Conservation (phyloP, 2,888 invertebrate genomes). For the Ophioninae sp. region DNA sequence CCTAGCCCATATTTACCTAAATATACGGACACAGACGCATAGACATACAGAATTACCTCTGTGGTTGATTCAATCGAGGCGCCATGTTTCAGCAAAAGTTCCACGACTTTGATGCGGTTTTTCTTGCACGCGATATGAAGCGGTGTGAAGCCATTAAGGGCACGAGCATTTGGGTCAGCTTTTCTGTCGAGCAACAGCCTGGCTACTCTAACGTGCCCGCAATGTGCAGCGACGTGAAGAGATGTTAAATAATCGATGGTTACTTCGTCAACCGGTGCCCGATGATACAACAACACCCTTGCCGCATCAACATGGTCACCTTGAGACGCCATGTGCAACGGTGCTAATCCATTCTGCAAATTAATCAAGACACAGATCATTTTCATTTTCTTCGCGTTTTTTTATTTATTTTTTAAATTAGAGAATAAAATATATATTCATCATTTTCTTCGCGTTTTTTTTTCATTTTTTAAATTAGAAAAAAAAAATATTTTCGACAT, state of each 20-base stretch:
- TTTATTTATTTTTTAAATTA: neutral
- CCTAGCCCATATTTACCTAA: too few relatives aligned
- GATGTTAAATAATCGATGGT: conserved; percentile 99
- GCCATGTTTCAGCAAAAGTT: conserved; percentile 96
- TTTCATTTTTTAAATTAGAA: too few relatives aligned
- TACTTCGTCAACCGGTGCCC: conserved; percentile 99
- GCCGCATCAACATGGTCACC: conserved; percentile 99
- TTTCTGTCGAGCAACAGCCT: conserved; percentile 94
- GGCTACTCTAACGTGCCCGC: conserved; percentile 96
- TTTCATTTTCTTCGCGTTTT: neutral
- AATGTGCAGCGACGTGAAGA: conserved; percentile 97
- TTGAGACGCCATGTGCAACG: conserved; percentile 99
- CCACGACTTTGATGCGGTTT: conserved; percentile 97
- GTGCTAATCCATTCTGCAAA: conserved; percentile 92
- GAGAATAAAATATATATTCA: neutral
- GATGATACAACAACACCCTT: conserved; percentile 93
- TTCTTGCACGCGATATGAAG: conserved; percentile 99
- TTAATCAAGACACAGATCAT: conserved; percentile 1
- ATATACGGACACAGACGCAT: conserved; percentile 1
- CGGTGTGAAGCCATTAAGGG: conserved; percentile 98
- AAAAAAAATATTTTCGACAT: too few relatives aligned
- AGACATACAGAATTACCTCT: conserved; percentile 81
- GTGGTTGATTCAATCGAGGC: conserved; percentile 90
- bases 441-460: too few relatives aligned
- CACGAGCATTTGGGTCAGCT: conserved; percentile 98